Conservation (phyloP, 2,888 invertebrate genomes). For the Galerucella nymphaeae region DNA sequence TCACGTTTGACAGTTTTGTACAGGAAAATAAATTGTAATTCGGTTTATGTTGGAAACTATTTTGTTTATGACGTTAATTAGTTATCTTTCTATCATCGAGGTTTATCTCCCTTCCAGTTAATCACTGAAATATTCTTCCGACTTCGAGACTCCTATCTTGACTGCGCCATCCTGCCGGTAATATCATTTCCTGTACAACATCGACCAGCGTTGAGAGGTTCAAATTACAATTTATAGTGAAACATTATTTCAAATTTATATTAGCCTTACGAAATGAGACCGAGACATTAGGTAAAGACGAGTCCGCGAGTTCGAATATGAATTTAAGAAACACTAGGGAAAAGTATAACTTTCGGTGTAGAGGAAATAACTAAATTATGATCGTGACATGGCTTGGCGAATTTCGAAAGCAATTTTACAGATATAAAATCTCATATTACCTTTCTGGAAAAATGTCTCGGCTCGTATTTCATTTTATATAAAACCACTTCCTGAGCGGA, state of each 20-base stretch:
- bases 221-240: conserved; percentile 44
- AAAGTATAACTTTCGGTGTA: conserved; percentile 19
- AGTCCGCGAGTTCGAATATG: conserved; percentile 19
- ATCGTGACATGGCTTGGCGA: conserved; percentile 10
- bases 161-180: conserved; percentile 52
- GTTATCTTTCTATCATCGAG: conserved; percentile 37
- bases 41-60: conserved; percentile 10
- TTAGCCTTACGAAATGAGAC: conserved; percentile 38
- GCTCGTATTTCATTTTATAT: background rate
- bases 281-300: conserved; percentile 39
- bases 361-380: conserved; percentile 23
- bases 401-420: conserved; percentile 11
- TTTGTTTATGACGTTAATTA: conserved; percentile 37
- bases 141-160: conserved; percentile 49
- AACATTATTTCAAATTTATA: conserved; percentile 45
- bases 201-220: conserved; percentile 43
- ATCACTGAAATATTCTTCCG: conserved; percentile 54
- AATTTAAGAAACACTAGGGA: conserved; percentile 30
- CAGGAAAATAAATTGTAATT: too few species aligned
- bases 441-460: background rate
- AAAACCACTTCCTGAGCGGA: background rate
- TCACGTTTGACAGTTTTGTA: too few species aligned
- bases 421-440: conserved; percentile 18
- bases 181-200: conserved; percentile 52
- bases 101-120: conserved; percentile 48